phyloP scores from a whole-genome alignment of 2,113 vertebrate genomes.

The Cathartes aura region DNA sequence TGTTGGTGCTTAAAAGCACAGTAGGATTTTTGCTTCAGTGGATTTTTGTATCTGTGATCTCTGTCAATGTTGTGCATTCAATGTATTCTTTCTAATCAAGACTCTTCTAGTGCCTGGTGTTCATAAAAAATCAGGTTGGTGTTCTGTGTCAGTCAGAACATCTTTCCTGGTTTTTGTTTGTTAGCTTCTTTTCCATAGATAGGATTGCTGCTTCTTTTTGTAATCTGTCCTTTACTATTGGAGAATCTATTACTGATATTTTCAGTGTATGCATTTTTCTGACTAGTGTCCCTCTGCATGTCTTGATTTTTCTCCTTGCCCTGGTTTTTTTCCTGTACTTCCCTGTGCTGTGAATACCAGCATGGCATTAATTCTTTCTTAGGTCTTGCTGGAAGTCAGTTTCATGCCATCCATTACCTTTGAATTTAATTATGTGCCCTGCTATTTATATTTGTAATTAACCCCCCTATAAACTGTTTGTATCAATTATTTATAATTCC shows the following conservation, averaged over 20 bases:
- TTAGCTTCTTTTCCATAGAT: not conserved
- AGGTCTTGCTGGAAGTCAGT: not conserved
- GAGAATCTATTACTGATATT: not conserved
- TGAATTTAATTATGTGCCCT: not conserved
- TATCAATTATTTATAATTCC: not conserved
- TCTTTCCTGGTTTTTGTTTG: not conserved
- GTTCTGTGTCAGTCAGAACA: not conserved
- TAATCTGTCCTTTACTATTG: not conserved
- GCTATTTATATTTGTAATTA: not conserved
- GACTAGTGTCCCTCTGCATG: not conserved
- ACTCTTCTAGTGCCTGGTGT: not conserved
- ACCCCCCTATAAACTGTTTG: not conserved
- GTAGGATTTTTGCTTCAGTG: not conserved
- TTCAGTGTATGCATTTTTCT: not conserved
- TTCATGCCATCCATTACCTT: not conserved
- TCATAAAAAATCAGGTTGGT: not conserved
- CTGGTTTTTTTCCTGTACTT: not conserved
- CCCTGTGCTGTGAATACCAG: not conserved
- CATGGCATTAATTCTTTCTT: not conserved
- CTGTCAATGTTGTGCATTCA: not conserved
- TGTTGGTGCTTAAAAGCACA: not conserved
- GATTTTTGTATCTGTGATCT: not conserved
- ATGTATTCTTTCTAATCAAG: not conserved
- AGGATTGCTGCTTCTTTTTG: not conserved
- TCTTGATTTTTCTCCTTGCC: not conserved